Conservation (phyloP, 1,140 invertebrate genomes). For the Diuraphis noxia region DNA sequence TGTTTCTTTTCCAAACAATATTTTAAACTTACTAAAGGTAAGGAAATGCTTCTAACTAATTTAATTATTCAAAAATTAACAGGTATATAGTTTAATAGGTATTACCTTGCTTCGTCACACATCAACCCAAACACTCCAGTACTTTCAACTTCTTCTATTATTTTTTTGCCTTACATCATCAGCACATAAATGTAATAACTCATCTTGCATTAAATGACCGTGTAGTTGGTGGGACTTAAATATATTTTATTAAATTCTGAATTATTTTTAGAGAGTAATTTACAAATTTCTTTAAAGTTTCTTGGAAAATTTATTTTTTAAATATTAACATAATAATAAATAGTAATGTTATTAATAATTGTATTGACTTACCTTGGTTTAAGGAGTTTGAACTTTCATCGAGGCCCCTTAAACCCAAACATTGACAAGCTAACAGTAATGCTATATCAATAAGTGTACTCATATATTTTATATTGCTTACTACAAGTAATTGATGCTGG, state of each 20-base stretch:
- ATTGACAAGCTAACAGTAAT: background rate
- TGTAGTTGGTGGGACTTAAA: background rate
- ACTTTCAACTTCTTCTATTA: background rate
- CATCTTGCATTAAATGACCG: background rate
- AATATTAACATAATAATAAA: background rate
- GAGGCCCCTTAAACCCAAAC: conserved; percentile 6
- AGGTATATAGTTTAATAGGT: too few relatives aligned
- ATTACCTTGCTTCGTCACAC: conserved; percentile 23
- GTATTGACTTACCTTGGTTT: background rate
- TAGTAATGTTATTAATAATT: background rate
- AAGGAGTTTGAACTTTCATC: background rate
- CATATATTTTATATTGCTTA: conserved; percentile 25
- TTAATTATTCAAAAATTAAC: too few relatives aligned
- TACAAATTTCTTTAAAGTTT: conserved; percentile 21
- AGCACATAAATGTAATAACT: background rate
- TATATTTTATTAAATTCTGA: background rate
- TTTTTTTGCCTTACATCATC: background rate
- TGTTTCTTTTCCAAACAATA: too few relatives aligned
- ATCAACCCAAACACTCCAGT: background rate
- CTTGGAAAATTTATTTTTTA: background rate
- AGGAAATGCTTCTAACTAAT: too few relatives aligned
- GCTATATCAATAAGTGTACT: background rate
- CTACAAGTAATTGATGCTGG: conserved; percentile 1
- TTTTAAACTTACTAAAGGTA: too few relatives aligned
- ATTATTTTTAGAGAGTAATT: conserved; percentile 6